Percentiles rank a stretch among this genome's conserved stretches.
These are phyloP conservation scores for Natrix natrix DNA, from an alignment of 2,797 vertebrate species.

Conservation along the genomic window DNA sequence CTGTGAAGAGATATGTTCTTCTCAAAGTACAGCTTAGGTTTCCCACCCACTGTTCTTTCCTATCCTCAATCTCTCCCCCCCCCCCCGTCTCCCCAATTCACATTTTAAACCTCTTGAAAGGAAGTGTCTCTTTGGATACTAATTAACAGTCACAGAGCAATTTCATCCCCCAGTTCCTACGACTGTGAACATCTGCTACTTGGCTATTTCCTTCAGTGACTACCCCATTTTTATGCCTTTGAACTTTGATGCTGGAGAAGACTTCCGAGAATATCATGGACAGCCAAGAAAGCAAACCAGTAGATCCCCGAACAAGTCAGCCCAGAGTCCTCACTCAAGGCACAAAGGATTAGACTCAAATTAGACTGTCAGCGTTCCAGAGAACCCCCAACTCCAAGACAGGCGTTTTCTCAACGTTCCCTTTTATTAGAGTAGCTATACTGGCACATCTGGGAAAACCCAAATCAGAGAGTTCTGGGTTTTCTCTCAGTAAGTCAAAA, in stretches of 20 bases:
- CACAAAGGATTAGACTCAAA: not conserved
- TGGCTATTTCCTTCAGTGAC: not conserved
- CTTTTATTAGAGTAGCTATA: too few species aligned
- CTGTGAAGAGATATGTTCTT: not conserved
- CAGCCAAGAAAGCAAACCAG: not conserved
- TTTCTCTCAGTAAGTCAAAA: too few species aligned
- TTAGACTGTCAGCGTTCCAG: not conserved
- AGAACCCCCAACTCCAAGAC: too few species aligned
- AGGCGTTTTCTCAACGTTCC: too few species aligned
- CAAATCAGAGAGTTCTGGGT: too few species aligned
- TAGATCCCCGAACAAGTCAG: not conserved
- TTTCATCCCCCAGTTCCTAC: not conserved
- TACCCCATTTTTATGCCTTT: not conserved
- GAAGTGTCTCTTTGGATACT: not conserved
- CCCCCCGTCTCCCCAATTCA: not conserved
- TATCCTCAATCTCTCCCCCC: accelerated
- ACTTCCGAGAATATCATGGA: not conserved
- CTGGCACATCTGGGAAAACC: too few species aligned
- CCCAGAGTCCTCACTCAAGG: not conserved
- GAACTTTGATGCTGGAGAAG: not conserved
- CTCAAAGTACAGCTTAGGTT: not conserved
- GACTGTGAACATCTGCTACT: not conserved
- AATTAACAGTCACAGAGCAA: not conserved
- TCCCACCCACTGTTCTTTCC: not conserved
- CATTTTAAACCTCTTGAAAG: not conserved